Conservation (phyloP, 2,888 invertebrate genomes). For the Caenorhabditis panamensis region DNA sequence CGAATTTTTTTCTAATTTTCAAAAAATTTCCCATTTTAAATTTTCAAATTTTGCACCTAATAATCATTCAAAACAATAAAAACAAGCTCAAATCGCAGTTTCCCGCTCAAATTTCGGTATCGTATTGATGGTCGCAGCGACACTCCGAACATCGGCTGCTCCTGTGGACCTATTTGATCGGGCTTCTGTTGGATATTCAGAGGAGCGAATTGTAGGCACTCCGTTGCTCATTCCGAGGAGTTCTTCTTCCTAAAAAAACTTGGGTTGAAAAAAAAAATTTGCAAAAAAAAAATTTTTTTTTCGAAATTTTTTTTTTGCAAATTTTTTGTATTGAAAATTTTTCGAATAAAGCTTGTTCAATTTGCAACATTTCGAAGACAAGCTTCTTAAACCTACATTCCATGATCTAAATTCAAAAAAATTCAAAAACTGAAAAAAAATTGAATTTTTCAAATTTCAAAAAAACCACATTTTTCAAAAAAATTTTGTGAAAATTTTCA, state of each 20-base stretch:
- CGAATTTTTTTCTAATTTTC: neutral
- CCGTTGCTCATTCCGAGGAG: constrained; percentile 24
- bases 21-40: neutral
- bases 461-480: no score
- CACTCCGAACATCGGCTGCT: constrained; percentile 41
- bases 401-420: no score
- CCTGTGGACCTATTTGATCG: constrained; percentile 24
- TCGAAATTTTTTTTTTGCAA: neutral
- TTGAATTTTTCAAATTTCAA: no score
- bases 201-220: constrained; percentile 8
- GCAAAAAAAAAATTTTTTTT: no score
- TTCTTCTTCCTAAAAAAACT: constrained; percentile 22
- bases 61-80: no score
- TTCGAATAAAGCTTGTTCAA: no score
- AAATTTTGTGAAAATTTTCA: no score
- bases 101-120: constrained; percentile 76
- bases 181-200: constrained; percentile 25
- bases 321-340: neutral
- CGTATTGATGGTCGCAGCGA: constrained; percentile 69
- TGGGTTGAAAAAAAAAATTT: no score
- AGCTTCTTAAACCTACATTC: no score
- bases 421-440: no score
- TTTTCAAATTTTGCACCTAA: no score
- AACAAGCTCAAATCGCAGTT: constrained; percentile 79
- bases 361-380: no score